A percentile compares a stretch with the other conserved stretches of the same genome.
phyloP scores from a whole-genome alignment of 92 coral and sea anemone species.

The Umimayanthus chanpuru region DNA sequence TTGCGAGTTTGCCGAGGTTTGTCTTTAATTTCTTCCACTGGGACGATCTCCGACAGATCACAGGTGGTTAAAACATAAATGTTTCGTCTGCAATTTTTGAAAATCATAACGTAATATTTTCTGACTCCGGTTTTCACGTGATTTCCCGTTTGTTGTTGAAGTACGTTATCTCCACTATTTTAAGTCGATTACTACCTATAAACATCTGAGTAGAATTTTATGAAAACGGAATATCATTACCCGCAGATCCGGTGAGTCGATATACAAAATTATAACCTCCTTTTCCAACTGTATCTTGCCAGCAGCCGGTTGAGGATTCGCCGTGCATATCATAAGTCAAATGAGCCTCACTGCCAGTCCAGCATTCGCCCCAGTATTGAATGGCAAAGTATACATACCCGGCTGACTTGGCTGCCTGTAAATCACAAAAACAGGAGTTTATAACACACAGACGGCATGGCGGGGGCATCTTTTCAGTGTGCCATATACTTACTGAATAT shows the following conservation, averaged over 20 bases:
- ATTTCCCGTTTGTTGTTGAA: background rate
- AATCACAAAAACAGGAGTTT: background rate
- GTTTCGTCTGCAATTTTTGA: no score
- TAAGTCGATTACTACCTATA: background rate
- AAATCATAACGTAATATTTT: no score
- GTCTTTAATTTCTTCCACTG: no score
- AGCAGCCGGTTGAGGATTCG: background rate
- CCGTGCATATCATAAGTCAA: constrained; percentile 18
- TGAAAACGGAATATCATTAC: background rate
- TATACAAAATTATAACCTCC: background rate
- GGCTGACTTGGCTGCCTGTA: constrained; percentile 17
- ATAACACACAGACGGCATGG: no score
- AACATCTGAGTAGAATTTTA: background rate
- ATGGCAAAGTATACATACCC: constrained; percentile 31
- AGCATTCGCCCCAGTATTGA: constrained; percentile 40
- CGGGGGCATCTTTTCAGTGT: no score
- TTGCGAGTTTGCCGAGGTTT: no score
- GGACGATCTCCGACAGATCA: no score
- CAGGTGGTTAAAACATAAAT: no score
- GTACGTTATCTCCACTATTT: background rate
- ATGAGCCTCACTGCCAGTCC: constrained; percentile 6
- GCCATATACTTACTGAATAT: no score
- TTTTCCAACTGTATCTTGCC: constrained; percentile 29
- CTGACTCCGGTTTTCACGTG: no score
- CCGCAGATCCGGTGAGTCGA: constrained; percentile 18